Percentiles rank a stretch among this genome's conserved stretches.
These are phyloP conservation scores for Lerista edwardsae DNA, from an alignment of 2,797 vertebrate genomes.

Conservation along the genomic window DNA sequence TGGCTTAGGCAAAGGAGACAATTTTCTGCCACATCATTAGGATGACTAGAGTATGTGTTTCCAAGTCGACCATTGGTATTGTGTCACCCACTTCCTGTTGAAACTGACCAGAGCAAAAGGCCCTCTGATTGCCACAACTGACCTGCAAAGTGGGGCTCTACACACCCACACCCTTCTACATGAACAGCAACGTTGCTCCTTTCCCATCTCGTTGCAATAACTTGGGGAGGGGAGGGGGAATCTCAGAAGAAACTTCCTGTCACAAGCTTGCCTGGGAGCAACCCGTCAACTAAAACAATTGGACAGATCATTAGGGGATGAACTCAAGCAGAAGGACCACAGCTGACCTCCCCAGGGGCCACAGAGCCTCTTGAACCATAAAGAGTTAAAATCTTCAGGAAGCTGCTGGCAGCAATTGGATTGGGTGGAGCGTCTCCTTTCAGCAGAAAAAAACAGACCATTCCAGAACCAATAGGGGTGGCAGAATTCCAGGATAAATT, in stretches of 20 bases:
- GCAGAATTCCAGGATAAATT: no score
- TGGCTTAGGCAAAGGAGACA: no score
- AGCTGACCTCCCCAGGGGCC: slow-evolving; percentile 57
- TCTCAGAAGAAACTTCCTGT: slow-evolving; percentile 16
- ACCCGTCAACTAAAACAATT: slow-evolving; percentile 33
- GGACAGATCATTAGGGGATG: slow-evolving; percentile 58
- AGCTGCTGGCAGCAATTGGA: neutral
- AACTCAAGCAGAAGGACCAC: slow-evolving; percentile 69
- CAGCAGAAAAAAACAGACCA: neutral
- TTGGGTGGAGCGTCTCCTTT: neutral
- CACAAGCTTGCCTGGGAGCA: slow-evolving; percentile 41
- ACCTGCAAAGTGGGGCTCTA: neutral
- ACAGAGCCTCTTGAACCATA: neutral
- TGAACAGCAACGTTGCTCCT: neutral
- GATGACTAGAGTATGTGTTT: neutral
- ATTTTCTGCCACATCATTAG: neutral
- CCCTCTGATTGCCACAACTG: neutral
- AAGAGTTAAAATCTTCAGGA: neutral
- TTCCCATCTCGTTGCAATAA: neutral
- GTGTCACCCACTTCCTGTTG: accelerated
- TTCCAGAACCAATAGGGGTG: neutral
- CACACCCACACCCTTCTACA: neutral
- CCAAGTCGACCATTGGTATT: neutral
- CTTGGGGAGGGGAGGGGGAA: accelerated
- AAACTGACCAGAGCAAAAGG: neutral